Evolutionary conservation across 2,888 invertebrate species (phyloP).

Genomic region (Rhagonycha lutea): DNA sequence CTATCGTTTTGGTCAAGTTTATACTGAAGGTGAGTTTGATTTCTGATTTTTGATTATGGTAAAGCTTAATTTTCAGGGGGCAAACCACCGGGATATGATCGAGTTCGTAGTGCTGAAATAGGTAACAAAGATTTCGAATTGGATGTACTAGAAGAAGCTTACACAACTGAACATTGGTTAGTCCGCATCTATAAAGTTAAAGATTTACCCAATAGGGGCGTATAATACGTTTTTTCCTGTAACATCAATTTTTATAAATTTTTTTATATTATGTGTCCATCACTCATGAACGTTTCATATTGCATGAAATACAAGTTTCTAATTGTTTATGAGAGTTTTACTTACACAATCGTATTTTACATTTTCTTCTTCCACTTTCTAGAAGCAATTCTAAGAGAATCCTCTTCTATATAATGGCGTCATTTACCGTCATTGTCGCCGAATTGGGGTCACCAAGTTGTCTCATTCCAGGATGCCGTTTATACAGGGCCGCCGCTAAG

Average conservation of each 20-base stretch:
- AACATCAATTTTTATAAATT: neutral
- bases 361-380: too few species aligned
- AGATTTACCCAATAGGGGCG: slow-evolving; percentile 86
- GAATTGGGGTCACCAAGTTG: too few species aligned
- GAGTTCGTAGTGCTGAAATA: slow-evolving; percentile 96
- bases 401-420: too few species aligned
- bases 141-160: slow-evolving; percentile 98
- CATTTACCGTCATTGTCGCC: too few species aligned
- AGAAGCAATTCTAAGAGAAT: too few species aligned
- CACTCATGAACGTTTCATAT: neutral
- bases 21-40: slow-evolving; percentile 84
- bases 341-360: neutral
- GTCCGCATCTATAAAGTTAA: slow-evolving; percentile 98
- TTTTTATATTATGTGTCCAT: neutral
- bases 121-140: slow-evolving; percentile 98
- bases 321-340: neutral
- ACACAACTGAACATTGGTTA: slow-evolving; percentile 99
- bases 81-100: slow-evolving; percentile 94
- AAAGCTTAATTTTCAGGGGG: slow-evolving; percentile 57
- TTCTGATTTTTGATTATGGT: neutral
- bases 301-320: neutral
- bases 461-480: too few species aligned
- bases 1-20: slow-evolving; percentile 95
- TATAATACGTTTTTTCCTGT: slow-evolving; percentile 54
- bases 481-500: too few species aligned